Conservation (phyloP, 2,113 vertebrate species). For the Tympanuchus pallidicinctus region DNA sequence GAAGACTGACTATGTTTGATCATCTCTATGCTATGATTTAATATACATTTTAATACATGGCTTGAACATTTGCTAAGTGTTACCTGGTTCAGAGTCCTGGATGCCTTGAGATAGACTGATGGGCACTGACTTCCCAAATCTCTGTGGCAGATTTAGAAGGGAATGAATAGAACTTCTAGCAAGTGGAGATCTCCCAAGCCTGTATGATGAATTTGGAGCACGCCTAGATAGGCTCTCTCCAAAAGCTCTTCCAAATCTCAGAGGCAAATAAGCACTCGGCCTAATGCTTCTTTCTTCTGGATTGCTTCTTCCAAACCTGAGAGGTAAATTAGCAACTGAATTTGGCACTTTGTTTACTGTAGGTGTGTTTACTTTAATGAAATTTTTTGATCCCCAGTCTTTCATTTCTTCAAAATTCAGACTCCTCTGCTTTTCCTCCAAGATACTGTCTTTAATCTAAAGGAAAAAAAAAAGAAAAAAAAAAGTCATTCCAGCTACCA, state of each 20-base stretch:
- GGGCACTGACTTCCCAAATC: constrained; percentile 55
- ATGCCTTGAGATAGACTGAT: constrained; percentile 13
- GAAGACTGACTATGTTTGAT: neutral
- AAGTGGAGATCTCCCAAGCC: constrained; percentile 67
- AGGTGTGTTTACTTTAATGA: constrained; percentile 63
- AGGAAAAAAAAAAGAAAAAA: constrained; percentile 40
- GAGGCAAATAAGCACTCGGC: constrained; percentile 65
- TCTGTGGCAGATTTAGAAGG: constrained; percentile 64
- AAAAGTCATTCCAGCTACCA: neutral
- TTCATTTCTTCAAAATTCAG: constrained; percentile 73
- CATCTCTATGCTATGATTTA: neutral
- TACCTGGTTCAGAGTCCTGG: constrained; percentile 53
- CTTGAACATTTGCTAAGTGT: constrained; percentile 15
- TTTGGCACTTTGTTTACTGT: constrained; percentile 66
- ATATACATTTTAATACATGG: neutral
- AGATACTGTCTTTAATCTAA: constrained; percentile 63
- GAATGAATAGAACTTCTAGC: constrained; percentile 37
- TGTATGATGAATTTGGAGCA: constrained; percentile 56
- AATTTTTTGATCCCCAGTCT: constrained; percentile 71
- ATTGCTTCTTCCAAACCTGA: constrained; percentile 76
- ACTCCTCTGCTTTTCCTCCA: constrained; percentile 73
- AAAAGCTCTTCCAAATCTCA: constrained; percentile 77
- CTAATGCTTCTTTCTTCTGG: constrained; percentile 65
- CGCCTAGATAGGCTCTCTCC: neutral
- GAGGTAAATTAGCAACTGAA: constrained; percentile 69